phyloP scores from a whole-genome alignment of 2,113 vertebrate species.

The Bubo bubo region DNA sequence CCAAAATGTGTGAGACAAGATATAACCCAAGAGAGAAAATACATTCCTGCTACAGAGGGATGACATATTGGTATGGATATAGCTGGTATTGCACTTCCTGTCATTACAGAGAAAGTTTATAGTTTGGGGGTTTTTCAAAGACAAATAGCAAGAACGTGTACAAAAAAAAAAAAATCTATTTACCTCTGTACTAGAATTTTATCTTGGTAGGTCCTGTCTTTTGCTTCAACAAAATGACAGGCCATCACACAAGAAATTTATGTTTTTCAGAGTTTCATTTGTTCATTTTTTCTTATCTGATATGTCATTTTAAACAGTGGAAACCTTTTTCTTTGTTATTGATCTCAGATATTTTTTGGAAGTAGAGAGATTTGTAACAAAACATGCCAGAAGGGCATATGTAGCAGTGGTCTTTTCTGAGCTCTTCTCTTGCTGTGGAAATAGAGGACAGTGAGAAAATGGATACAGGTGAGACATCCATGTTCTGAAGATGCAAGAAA shows the following conservation, averaged over 20 bases:
- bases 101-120: background rate
- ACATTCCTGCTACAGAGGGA: background rate
- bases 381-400: background rate
- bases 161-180: constrained; percentile 25
- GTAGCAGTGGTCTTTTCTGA: rapidly evolving
- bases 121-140: background rate
- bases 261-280: background rate
- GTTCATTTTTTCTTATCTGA: background rate
- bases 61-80: background rate
- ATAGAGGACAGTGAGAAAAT: background rate
- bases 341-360: background rate
- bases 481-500: background rate
- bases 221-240: constrained; percentile 12
- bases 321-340: background rate
- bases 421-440: background rate
- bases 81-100: background rate
- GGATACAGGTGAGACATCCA: background rate
- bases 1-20: background rate
- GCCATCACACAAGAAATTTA: background rate
- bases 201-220: background rate
- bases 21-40: background rate
- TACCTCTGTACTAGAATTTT: background rate
- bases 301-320: background rate
- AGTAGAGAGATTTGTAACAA: background rate
- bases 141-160: background rate